Conservation (phyloP, 2,113 vertebrate species). For the Turnix velox region DNA sequence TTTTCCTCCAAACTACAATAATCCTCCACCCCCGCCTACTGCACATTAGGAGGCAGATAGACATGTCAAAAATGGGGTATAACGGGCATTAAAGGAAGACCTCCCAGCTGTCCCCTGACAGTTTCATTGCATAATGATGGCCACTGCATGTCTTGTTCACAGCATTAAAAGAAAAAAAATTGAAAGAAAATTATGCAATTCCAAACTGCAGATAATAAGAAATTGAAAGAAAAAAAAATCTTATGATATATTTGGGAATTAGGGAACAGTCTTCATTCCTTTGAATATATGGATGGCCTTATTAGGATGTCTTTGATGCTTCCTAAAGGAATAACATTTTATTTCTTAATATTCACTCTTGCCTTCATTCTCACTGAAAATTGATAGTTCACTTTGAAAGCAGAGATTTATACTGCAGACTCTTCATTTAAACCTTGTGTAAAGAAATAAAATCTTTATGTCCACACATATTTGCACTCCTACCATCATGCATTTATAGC, state of each 20-base stretch:
- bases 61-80: conserved; percentile 16
- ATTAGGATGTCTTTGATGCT: not conserved
- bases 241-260: not conserved
- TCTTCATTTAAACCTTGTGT: conserved; percentile 69
- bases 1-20: not conserved
- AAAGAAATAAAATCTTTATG: conserved; percentile 71
- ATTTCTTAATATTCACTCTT: conserved; percentile 19
- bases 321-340: conserved; percentile 26
- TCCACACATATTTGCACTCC: conserved; percentile 59
- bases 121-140: conserved; percentile 25
- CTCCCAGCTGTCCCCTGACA: conserved; percentile 52
- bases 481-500: conserved; percentile 57
- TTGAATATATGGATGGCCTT: not conserved
- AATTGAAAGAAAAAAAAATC: not conserved
- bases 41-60: conserved; percentile 5
- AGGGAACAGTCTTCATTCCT: not conserved
- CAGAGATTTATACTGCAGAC: conserved; percentile 30
- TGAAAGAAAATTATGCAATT: not conserved
- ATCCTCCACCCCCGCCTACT: not conserved
- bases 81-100: conserved; percentile 47
- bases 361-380: conserved; percentile 48
- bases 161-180: not conserved
- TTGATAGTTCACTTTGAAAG: conserved; percentile 53
- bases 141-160: not conserved
- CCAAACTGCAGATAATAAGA: not conserved